Base-by-base conservation (phyloP, 2,888 invertebrate species). In the Heliconius charithonia region DNA sequence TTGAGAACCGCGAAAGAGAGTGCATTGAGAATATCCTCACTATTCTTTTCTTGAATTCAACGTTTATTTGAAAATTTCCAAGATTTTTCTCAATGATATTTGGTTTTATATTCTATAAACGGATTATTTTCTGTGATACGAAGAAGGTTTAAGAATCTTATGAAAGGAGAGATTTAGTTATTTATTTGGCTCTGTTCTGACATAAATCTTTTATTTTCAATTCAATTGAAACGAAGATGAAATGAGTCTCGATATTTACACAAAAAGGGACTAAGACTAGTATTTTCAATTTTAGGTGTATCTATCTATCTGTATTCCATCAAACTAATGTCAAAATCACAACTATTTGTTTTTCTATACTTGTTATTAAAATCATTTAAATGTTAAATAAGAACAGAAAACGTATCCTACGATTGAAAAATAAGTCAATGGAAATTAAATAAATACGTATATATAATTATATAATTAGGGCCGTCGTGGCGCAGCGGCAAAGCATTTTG, bases 1-100 rank as follows among this genome's bases (percentile, higher is more conserved):
- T 87, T 85, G 86, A 86, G 86, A 79, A 84, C 86, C 85, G 84
- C 85, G 85, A 87, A 82, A 87, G 79, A 76, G 66, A 76, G 71
- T 76, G 77, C 77, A 77, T 77, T 59, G 72, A 56, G 37, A 77
- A 77, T 77, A 73, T 77, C 71, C 56, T 16, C 66, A 72, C 56
- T 77, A 77, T 66, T 72, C 77, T 77, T 59, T 62, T 66, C 72
- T 66, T 77, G 65, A 77, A 77, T 72, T 72, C 37, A 66, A 77
- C 72, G 27, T 77, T 72, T 77, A 66, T 72, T 77, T 56, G 37
- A 72, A 66, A 37, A 59, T 73, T 72, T 77, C 56, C 66, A 65
- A 65, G 56, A 73, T 73, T 72, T 12, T 66, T 56, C 32, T 25
- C n/a, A 10, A 67, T 72, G 65, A 66, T 67, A 32, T 66, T 59